Percentiles rank a stretch among this genome's conserved stretches.
These are phyloP conservation scores for Triplophysa yarkandensis DNA, from an alignment of 2,797 vertebrate species.

Conservation along the genomic window DNA sequence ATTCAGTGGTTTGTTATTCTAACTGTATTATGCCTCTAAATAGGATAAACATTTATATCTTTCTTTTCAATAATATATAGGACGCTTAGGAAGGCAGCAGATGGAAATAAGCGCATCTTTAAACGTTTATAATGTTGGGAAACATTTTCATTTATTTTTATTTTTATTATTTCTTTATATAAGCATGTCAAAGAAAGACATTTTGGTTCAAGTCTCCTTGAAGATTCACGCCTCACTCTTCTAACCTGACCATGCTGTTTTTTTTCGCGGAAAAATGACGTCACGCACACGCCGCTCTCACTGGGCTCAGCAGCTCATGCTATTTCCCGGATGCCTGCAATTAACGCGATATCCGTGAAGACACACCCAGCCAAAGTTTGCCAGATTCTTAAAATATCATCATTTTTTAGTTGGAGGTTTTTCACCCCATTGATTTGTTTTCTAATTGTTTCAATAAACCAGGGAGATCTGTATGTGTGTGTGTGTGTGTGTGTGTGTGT, in stretches of 20 bases:
- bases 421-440: not conserved
- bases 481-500: too few species aligned
- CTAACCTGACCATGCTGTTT: slow-evolving; percentile 45
- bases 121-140: not conserved
- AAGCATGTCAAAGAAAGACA: not conserved
- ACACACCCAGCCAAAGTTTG: slow-evolving; percentile 47
- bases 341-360: slow-evolving; percentile 62
- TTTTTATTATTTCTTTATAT: not conserved
- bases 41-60: slow-evolving; percentile 13
- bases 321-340: slow-evolving; percentile 68
- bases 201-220: not conserved
- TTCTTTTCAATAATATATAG: not conserved
- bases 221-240: slow-evolving; percentile 3
- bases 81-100: too few species aligned
- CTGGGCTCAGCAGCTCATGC: slow-evolving; percentile 49
- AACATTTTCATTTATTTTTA: not conserved
- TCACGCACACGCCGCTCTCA: slow-evolving; percentile 50
- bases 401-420: slow-evolving; percentile 3
- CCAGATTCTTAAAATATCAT: slow-evolving; percentile 11
- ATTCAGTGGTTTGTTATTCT: not conserved
- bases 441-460: not conserved
- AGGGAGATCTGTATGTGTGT: not conserved
- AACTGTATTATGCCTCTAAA: not conserved
- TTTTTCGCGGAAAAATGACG: slow-evolving; percentile 69
- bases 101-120: not conserved